Conservation (phyloP, 2,797 vertebrate species). For the Toxotes lorentzi region DNA sequence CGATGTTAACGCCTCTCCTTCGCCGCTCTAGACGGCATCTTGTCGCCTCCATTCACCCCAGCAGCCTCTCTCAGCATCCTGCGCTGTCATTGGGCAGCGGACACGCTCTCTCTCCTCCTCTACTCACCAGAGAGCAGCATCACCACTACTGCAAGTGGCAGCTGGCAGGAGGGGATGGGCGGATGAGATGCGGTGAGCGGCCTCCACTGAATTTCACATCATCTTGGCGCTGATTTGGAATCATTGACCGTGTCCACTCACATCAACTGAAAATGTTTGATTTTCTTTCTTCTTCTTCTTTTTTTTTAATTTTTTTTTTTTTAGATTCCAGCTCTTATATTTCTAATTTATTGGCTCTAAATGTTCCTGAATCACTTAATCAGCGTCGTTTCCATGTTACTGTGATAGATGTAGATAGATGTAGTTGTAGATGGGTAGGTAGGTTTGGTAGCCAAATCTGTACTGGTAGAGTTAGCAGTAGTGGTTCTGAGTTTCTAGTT, state of each 20-base stretch:
- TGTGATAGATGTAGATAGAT: neutral
- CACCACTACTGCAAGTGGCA: conserved; percentile 76
- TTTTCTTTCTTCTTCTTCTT: too few species aligned
- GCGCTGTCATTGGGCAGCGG: conserved; percentile 85
- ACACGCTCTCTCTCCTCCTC: conserved; percentile 77
- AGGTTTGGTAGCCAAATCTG: conserved; percentile 1
- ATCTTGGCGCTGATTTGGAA: conserved; percentile 35
- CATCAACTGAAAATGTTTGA: conserved; percentile 4
- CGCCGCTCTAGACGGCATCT: conserved; percentile 78
- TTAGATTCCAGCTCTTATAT: neutral
- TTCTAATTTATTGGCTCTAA: neutral
- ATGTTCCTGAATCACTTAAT: neutral
- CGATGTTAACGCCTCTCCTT: conserved; percentile 80
- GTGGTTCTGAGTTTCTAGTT: neutral
- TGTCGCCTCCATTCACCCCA: conserved; percentile 84
- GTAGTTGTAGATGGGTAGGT: neutral
- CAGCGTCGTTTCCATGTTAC: neutral
- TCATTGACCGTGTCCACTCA: conserved; percentile 14
- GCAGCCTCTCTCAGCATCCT: conserved; percentile 83
- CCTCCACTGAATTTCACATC: conserved; percentile 44
- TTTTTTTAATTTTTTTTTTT: conserved; percentile 9
- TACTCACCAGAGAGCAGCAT: conserved; percentile 72
- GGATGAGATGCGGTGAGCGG: conserved; percentile 51
- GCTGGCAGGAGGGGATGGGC: conserved; percentile 73
- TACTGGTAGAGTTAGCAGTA: neutral